phyloP scores from a whole-genome alignment of 2,113 vertebrate species.

The Siniperca knerii region DNA sequence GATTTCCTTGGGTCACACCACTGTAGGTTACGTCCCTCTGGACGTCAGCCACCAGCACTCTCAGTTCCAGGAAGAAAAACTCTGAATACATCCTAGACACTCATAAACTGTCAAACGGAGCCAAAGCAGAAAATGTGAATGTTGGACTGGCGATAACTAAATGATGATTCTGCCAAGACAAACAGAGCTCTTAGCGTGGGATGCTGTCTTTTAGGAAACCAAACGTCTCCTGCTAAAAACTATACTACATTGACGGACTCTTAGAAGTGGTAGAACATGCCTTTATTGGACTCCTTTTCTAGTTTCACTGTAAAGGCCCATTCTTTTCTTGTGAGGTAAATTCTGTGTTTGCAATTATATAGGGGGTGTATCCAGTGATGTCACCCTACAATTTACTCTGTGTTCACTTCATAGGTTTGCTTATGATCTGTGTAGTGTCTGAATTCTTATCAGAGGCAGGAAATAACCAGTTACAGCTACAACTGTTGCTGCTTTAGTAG shows the following conservation, averaged over 20 bases:
- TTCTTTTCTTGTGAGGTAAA: constrained; percentile 61
- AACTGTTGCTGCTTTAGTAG: constrained; percentile 3
- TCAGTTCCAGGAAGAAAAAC: constrained; percentile 62
- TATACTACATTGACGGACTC: constrained; percentile 18
- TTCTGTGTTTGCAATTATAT: constrained; percentile 59
- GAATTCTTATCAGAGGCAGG: constrained; percentile 24
- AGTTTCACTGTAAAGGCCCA: constrained; percentile 28
- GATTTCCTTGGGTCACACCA: constrained; percentile 59
- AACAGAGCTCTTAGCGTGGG: constrained; percentile 40
- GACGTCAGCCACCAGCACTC: constrained; percentile 40
- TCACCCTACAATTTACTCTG: constrained; percentile 48
- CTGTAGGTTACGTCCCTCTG: constrained; percentile 59
- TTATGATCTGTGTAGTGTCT: constrained; percentile 43
- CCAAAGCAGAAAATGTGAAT: constrained; percentile 61
- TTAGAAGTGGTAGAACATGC: constrained; percentile 62
- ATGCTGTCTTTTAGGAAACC: constrained; percentile 39
- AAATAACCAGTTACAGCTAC: constrained; percentile 31
- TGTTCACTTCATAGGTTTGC: constrained; percentile 36
- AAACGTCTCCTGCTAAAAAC: constrained; percentile 43
- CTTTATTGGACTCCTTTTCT: constrained; percentile 52
- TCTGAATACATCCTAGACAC: constrained; percentile 57
- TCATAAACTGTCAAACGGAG: constrained; percentile 58
- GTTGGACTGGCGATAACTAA: constrained; percentile 60
- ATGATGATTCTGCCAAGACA: constrained; percentile 60
- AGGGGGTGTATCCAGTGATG: constrained; percentile 49